These are phyloP conservation scores for Nibea albiflora DNA, from an alignment of 2,113 vertebrate species.

Conservation along the genomic window DNA sequence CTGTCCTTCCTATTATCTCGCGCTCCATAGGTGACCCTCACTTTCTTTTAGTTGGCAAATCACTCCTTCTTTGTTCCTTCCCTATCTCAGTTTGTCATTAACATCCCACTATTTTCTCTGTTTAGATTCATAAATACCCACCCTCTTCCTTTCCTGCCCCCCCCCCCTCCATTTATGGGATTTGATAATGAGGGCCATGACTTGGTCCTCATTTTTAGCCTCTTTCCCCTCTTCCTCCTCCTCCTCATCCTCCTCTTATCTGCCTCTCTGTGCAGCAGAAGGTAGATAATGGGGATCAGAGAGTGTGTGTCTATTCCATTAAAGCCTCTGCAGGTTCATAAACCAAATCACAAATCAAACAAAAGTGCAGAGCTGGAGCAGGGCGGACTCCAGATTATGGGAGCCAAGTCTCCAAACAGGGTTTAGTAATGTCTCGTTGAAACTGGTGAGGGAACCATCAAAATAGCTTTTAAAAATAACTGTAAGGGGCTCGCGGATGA, in stretches of 20 bases:
- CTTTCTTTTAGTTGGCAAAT: constrained; percentile 69
- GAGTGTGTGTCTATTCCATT: constrained; percentile 74
- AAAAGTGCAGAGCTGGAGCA: constrained; percentile 68
- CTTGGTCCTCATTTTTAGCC: constrained; percentile 65
- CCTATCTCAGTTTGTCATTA: constrained; percentile 56
- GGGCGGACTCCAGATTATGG: constrained; percentile 53
- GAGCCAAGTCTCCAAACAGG: constrained; percentile 49
- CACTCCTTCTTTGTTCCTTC: constrained; percentile 44
- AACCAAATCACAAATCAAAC: constrained; percentile 79
- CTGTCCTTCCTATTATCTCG: constrained; percentile 58
- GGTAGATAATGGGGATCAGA: constrained; percentile 78
- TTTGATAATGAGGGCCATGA: constrained; percentile 69
- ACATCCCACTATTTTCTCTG: constrained; percentile 51
- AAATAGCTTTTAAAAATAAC: constrained; percentile 61
- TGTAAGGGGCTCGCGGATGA: constrained; percentile 30
- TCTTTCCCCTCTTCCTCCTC: constrained; percentile 58
- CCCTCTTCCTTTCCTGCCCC: neutral
- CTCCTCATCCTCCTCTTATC: constrained; percentile 62
- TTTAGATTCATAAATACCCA: constrained; percentile 40
- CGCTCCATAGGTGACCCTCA: constrained; percentile 39
- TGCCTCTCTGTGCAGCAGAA: constrained; percentile 66
- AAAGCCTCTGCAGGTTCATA: constrained; percentile 74
- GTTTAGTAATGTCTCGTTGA: constrained; percentile 54
- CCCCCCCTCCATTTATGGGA: constrained; percentile 46
- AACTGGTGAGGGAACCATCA: constrained; percentile 44